phyloP scores from a whole-genome alignment of 2,888 invertebrate species.

The Griposia aprilina region DNA sequence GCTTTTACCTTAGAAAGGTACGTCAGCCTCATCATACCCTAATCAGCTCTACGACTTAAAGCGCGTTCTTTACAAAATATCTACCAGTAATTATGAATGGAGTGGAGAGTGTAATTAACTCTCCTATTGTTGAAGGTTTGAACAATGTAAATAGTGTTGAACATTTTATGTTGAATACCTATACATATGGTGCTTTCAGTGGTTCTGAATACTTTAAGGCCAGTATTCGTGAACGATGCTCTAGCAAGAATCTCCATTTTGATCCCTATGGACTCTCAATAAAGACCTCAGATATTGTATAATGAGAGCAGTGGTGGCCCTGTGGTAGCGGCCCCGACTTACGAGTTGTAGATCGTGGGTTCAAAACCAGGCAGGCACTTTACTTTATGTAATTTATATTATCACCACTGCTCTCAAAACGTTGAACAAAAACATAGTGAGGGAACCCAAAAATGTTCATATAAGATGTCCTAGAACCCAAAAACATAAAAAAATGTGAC shows the following conservation, averaged over 20 bases:
- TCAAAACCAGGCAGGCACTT: neutral
- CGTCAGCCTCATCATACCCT: too few species aligned
- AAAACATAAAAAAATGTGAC: too few species aligned
- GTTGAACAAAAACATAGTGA: neutral
- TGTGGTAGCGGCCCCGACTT: neutral
- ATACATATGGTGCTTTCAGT: neutral
- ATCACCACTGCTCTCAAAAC: neutral
- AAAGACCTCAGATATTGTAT: neutral
- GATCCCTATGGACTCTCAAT: neutral
- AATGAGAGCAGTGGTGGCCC: neutral
- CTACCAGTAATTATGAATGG: neutral
- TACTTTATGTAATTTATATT: neutral
- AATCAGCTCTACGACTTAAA: neutral
- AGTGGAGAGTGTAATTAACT: conserved; percentile 23
- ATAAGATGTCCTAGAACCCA: too few species aligned
- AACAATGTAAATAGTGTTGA: conserved; percentile 9
- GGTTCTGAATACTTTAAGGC: neutral
- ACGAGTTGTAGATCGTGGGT: neutral
- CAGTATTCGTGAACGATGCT: neutral
- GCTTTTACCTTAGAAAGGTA: too few species aligned
- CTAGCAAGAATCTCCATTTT: neutral
- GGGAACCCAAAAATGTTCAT: neutral
- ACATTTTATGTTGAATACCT: conserved; percentile 6
- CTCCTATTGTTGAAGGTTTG: conserved; percentile 7
- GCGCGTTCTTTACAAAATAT: conserved; percentile 2